A percentile compares a stretch with the other conserved stretches of the same genome.
These are phyloP conservation scores for Lacanobia oleracea DNA, from an alignment of 2,888 invertebrate species.

Conservation along the genomic window DNA sequence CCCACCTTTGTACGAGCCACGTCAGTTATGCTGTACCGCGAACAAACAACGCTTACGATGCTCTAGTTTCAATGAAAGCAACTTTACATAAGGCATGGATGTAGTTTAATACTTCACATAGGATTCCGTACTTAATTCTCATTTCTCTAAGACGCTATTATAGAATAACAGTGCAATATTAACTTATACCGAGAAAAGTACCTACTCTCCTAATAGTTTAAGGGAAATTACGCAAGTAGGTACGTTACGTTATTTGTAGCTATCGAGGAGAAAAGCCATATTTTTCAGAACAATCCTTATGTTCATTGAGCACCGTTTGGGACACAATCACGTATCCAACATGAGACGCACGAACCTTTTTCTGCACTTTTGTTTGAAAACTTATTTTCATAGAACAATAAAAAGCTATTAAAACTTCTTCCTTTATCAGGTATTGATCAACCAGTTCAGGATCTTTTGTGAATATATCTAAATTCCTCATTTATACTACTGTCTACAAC, in stretches of 20 bases:
- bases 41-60: slow-evolving; percentile 18
- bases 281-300: too few relatives aligned
- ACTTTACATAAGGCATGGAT: too few relatives aligned
- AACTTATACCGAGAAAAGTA: background rate
- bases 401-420: slow-evolving; percentile 20
- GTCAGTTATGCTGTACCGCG: slow-evolving; percentile 25
- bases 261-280: background rate
- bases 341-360: background rate
- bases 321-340: background rate
- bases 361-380: slow-evolving; percentile 9
- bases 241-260: background rate
- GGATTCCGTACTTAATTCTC: background rate
- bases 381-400: slow-evolving; percentile 1
- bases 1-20: slow-evolving; percentile 17
- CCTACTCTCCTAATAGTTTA: background rate
- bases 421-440: background rate
- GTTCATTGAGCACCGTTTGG: too few relatives aligned
- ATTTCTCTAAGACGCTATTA: background rate
- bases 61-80: slow-evolving; percentile 23
- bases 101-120: background rate
- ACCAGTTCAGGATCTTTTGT: background rate
- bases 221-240: too few relatives aligned
- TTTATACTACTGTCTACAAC: slow-evolving; percentile 1
- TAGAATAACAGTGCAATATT: background rate
- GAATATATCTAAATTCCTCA: background rate